Evolutionary conservation across 2,113 vertebrate genomes (phyloP).

Genomic region (Odobenus rosmarus): DNA sequence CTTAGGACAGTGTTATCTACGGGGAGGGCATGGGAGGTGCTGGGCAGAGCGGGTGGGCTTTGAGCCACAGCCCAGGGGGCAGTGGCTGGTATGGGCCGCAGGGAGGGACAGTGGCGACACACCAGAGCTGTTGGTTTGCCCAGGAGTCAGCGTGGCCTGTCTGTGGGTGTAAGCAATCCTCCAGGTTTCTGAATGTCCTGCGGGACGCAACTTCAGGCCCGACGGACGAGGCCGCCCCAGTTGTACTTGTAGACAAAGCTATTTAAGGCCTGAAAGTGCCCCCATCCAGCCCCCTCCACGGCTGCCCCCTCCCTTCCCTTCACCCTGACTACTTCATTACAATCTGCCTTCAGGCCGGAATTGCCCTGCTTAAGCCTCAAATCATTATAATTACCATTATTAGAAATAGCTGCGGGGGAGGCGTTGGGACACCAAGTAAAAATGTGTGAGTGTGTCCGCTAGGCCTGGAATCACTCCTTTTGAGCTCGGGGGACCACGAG

Average conservation of each 20-base stretch:
- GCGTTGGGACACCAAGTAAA: conserved; percentile 82
- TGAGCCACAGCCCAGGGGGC: not conserved
- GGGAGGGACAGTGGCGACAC: rapidly evolving
- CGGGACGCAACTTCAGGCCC: not conserved
- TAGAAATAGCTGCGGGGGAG: conserved; percentile 87
- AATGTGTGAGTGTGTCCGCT: conserved; percentile 78
- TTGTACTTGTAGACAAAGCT: conserved; percentile 15
- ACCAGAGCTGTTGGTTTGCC: rapidly evolving
- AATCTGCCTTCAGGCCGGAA: conserved; percentile 82
- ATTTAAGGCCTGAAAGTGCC: not conserved
- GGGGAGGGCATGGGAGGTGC: not conserved
- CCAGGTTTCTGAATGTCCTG: not conserved
- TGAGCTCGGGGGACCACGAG: conserved; percentile 76
- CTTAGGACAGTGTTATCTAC: conserved; percentile 44
- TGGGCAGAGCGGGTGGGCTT: not conserved
- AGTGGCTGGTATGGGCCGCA: not conserved
- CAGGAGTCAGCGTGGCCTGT: not conserved
- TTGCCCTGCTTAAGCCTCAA: conserved; percentile 85
- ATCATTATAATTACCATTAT: conserved; percentile 90
- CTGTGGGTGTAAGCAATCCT: not conserved
- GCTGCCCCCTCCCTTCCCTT: not conserved
- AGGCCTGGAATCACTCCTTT: conserved; percentile 73
- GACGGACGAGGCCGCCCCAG: not conserved
- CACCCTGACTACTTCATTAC: conserved; percentile 84
- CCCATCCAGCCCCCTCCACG: not conserved